Conservation (phyloP, 2,888 invertebrate species). For the Caenorhabditis angaria region DNA sequence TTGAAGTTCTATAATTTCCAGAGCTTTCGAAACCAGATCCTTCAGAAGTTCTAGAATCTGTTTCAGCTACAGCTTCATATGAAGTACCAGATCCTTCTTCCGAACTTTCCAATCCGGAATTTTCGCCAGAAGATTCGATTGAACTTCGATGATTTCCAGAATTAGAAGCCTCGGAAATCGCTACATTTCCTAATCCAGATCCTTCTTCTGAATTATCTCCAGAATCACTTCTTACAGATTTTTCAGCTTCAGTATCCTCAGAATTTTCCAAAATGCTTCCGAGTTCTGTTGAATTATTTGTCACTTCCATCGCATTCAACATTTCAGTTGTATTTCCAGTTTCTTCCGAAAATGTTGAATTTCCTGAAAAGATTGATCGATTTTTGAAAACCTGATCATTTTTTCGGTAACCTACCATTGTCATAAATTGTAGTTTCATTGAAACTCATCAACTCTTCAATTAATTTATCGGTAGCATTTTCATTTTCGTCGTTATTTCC, state of each 20-base stretch:
- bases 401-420: background rate
- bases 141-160: too few relatives aligned
- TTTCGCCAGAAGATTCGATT: background rate
- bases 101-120: background rate
- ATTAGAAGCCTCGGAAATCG: background rate
- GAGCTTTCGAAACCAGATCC: background rate
- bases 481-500: background rate
- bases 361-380: background rate
- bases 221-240: background rate
- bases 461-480: background rate
- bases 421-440: background rate
- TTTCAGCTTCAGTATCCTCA: background rate
- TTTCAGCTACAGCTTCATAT: background rate
- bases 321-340: background rate
- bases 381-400: background rate
- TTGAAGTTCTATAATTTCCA: background rate
- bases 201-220: background rate
- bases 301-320: background rate
- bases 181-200: background rate
- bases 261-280: background rate
- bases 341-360: background rate
- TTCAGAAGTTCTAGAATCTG: background rate
- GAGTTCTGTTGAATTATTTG: too few relatives aligned
- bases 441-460: background rate
- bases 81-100: background rate